Percentiles rank a stretch among this genome's conserved stretches.
These are phyloP conservation scores for Caenorhabditis macrosperma DNA, from an alignment of 2,888 invertebrate genomes.

Conservation along the genomic window DNA sequence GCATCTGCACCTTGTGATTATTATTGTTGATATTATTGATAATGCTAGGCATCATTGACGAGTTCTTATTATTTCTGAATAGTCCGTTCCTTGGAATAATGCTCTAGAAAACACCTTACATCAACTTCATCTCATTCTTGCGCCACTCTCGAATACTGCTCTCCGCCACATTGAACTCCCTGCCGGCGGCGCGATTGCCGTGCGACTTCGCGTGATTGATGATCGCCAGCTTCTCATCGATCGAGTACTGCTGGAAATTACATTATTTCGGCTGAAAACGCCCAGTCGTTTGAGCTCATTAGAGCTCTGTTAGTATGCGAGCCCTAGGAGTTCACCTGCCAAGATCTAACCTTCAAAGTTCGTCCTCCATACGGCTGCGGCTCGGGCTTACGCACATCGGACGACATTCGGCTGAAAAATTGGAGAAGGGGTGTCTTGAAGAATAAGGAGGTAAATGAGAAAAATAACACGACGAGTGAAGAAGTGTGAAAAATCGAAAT, in stretches of 20 bases:
- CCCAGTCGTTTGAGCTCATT: background rate
- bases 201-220: conserved; percentile 70
- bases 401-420: conserved; percentile 31
- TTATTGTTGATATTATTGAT: conserved; percentile 25
- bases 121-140: conserved; percentile 77
- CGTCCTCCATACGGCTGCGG: conserved; percentile 26
- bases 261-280: background rate
- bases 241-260: conserved; percentile 58
- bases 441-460: background rate
- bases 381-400: conserved; percentile 43
- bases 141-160: conserved; percentile 79
- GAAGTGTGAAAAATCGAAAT: too few species aligned
- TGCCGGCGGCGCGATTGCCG: conserved; percentile 76
- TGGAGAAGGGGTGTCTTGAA: background rate
- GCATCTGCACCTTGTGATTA: conserved; percentile 4
- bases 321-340: background rate
- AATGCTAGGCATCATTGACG: background rate
- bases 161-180: conserved; percentile 79
- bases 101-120: conserved; percentile 24
- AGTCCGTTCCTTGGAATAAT: background rate
- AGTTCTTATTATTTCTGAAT: background rate
- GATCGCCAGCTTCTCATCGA: conserved; percentile 76
- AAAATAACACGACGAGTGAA: background rate
- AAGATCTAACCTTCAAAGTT: conserved; percentile 30
- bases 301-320: background rate